Base-by-base conservation (phyloP, 2,888 invertebrate genomes). In the Mongoloraphidia duomilia region DNA sequence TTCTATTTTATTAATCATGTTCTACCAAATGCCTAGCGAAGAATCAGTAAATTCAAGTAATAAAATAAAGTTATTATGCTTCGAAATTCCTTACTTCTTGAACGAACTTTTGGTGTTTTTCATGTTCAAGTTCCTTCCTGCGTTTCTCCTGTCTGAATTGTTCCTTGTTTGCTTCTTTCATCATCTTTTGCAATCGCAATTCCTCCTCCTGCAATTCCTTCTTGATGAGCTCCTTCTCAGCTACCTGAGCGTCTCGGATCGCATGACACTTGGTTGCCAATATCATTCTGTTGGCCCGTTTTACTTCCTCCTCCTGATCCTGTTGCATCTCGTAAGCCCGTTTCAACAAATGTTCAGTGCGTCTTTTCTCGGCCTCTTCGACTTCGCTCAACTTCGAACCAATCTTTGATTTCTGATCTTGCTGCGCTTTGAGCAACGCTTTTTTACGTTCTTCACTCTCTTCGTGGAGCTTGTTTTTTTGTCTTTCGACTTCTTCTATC, bases 261-360 rank as follows among this genome's bases (percentile, higher is more conserved):
- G 88, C 85, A 60, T 86, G 80, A 56, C 89, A 90, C 64, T 91
- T 90, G 14, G 86, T 84, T 12, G 84, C 84, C 10, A 90, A 67
- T 58, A 91, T 86, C 53, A 90, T 73, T 50, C 80, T 77, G 65
- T 88, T 90, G 53, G 85, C 84, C 26, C 70, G 74, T 65, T 80
- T 84, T 57, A 74, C 81, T 72, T 75, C 79, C 61, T 73, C 84
- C 60, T 72, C 79, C 59, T 78, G 72, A 55, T 78, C 77, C 50
- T 74, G 67, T 46, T 69, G 65, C 40, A 77, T 57, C 52, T 74
- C 70, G 44, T 68, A 61, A 1, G 77, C 76, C 53, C 76, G 63
- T 50, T 72, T 66, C 4, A 77, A 59, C 1, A 76, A 58, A 51
- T 73, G 68, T 53, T 68, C 61, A 11, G 69, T 71, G 51, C 71